Evolutionary conservation across 2,888 invertebrate species (phyloP).

Genomic region (Dicyrtomina minuta): DNA sequence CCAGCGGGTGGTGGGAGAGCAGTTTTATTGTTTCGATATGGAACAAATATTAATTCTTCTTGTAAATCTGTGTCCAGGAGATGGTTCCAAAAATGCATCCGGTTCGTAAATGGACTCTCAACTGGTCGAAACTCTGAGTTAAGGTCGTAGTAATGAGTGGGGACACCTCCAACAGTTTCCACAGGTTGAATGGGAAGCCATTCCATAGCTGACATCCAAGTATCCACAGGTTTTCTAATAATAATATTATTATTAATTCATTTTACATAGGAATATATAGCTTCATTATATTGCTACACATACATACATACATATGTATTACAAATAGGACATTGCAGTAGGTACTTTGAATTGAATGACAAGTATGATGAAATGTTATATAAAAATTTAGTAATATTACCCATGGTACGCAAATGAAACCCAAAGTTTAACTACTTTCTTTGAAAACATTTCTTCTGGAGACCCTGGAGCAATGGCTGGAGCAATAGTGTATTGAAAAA

Average conservation of each 20-base stretch:
- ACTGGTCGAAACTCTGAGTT: constrained; percentile 14
- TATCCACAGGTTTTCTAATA: constrained; percentile 25
- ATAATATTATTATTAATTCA: too few relatives aligned
- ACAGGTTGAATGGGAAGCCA: constrained; percentile 29
- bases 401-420: constrained; percentile 15
- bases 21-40: constrained; percentile 26
- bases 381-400: not conserved
- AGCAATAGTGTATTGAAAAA: constrained; percentile 2
- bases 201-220: constrained; percentile 22
- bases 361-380: not conserved
- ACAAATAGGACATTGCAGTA: not conserved
- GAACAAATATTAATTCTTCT: constrained; percentile 22
- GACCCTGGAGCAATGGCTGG: constrained; percentile 7
- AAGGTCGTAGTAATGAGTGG: constrained; percentile 26
- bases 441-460: constrained; percentile 22
- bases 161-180: constrained; percentile 21
- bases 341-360: not conserved
- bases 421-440: constrained; percentile 27
- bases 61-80: constrained; percentile 21
- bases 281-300: too few relatives aligned
- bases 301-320: too few relatives aligned
- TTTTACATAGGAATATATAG: too few relatives aligned
- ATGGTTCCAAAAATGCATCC: constrained; percentile 34
- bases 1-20: too few relatives aligned
- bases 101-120: constrained; percentile 13